Evolutionary conservation across 2,797 vertebrate species (phyloP).

Genomic region (Halcyon badia): DNA sequence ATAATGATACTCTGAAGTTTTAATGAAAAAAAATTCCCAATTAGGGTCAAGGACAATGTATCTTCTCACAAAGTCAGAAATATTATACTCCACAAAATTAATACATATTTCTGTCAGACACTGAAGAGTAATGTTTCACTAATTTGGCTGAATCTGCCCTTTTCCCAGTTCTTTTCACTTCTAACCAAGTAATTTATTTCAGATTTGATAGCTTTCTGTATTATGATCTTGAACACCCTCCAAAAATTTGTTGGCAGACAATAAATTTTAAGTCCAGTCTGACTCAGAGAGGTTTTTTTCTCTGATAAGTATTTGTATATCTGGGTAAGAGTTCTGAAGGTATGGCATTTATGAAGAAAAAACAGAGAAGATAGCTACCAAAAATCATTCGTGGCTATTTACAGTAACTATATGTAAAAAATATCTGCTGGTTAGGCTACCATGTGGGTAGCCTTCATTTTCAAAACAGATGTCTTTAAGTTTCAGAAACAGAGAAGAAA

Average conservation of each 20-base stretch:
- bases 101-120: background rate
- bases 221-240: background rate
- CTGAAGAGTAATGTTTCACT: background rate
- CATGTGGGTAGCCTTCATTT: background rate
- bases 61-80: background rate
- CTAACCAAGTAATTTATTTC: background rate
- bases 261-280: background rate
- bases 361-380: background rate
- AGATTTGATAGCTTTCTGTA: background rate
- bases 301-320: background rate
- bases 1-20: background rate
- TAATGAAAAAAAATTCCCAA: background rate
- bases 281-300: background rate
- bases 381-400: background rate
- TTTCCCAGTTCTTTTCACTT: background rate
- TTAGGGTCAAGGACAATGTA: background rate
- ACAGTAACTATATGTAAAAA: background rate
- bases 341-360: background rate
- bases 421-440: background rate
- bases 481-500: background rate
- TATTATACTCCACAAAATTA: background rate
- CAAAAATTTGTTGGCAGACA: background rate
- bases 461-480: background rate
- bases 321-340: background rate
- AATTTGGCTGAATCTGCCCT: background rate